These are phyloP conservation scores for Ammospiza caudacuta DNA, from an alignment of 2,113 vertebrate genomes.

Conservation along the genomic window DNA sequence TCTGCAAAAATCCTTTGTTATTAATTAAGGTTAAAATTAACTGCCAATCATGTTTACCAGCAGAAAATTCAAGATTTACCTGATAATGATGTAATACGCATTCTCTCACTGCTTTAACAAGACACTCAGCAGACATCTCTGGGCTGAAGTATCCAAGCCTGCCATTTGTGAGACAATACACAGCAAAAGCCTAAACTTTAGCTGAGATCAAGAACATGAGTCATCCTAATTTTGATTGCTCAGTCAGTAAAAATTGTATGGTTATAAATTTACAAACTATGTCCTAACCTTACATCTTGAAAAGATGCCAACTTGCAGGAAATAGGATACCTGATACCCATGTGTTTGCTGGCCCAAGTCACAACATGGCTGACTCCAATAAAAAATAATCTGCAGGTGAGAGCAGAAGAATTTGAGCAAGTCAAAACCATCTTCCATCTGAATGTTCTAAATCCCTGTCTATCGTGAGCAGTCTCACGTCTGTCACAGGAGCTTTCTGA, in stretches of 20 bases:
- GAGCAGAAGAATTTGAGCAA: conserved; percentile 9
- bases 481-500: neutral
- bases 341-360: conserved; percentile 5
- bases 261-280: conserved; percentile 1
- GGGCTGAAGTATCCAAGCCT: neutral
- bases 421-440: neutral
- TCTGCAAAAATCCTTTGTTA: conserved; percentile 53
- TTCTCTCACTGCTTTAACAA: neutral
- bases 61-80: conserved; percentile 1
- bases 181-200: neutral
- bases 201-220: neutral
- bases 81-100: neutral
- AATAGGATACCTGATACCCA: neutral
- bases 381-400: neutral
- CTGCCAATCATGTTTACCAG: conserved; percentile 29
- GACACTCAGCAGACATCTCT: neutral
- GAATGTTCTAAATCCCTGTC: neutral
- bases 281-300: neutral
- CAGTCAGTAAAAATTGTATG: neutral
- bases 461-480: neutral
- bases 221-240: neutral
- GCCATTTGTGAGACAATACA: neutral
- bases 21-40: conserved; percentile 57
- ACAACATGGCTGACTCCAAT: neutral
- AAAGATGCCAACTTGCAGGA: conserved; percentile 22